Base-by-base conservation (phyloP, 2,888 invertebrate species). In the Tigriopus californicus region DNA sequence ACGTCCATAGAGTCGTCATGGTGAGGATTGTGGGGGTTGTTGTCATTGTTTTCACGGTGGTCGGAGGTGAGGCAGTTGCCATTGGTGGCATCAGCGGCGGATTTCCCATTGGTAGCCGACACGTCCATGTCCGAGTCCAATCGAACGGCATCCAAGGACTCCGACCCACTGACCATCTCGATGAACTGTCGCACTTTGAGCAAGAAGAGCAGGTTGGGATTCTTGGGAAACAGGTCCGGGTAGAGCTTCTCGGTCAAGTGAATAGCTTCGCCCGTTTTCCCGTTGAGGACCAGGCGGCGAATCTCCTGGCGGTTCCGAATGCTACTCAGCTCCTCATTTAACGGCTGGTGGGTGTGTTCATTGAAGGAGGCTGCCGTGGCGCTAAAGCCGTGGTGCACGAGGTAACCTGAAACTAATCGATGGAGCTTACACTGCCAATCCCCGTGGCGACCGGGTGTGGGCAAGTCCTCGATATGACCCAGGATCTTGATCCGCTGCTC, bases 281-380 rank as follows among this genome's bases (percentile, higher is more conserved):
- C 97, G 61, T 83, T 79, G 71, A 94, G 76, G 68, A 97, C 87
- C 70, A 95, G 76, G 73, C 85, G 86, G 68, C 91, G 83, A 71
- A 97, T 91, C 94, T 74, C 2, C 79, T 95, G 94, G 75, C 95
- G 82, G 75, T 90, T 94, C 75, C 86, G 89, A 70, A 97, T 92
- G 63, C 92, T 92, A 64, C 82, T 78, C 64, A 92, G 77, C 70
- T 94, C 94, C 76, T 95, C 95, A 68, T 83, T 81, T 71, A 94
- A 86, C 67, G 81, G 80, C 75, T 90, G 88, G 51, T 83, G 84
- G 61, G 94, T 90, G 68, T 85, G 82, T 71, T 83, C 81, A 67
- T 88, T 83, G 75, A 98, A 97, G 41, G 90, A 85, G 76, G 94
- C 91, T 65, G 95, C 94, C 64, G 95, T 72, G 22, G 61, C 51